phyloP scores from a whole-genome alignment of 2,797 vertebrate genomes.

The Pseudopleuronectes americanus region DNA sequence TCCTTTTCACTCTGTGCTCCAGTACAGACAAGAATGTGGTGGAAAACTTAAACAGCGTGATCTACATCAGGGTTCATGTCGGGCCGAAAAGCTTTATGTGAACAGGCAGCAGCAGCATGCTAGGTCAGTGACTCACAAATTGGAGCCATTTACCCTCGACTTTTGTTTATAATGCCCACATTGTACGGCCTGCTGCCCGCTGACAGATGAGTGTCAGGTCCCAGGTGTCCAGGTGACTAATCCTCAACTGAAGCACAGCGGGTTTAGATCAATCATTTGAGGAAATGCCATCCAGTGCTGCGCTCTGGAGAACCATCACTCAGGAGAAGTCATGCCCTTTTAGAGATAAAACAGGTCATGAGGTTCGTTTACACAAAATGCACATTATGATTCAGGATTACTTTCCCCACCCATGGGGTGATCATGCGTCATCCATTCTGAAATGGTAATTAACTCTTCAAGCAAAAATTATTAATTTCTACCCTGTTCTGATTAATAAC shows the following conservation, averaged over 20 bases:
- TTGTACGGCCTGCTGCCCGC: slow-evolving; percentile 24
- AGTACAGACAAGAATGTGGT: slow-evolving; percentile 51
- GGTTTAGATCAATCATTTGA: slow-evolving; percentile 38
- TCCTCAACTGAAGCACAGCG: slow-evolving; percentile 34
- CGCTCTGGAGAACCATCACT: background rate
- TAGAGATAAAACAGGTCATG: background rate
- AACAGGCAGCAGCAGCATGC: slow-evolving; percentile 31
- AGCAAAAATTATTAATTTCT: slow-evolving; percentile 58
- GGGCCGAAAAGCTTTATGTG: slow-evolving; percentile 33
- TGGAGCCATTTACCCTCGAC: slow-evolving; percentile 35
- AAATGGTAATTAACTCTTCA: slow-evolving; percentile 50
- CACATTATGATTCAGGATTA: slow-evolving; percentile 10
- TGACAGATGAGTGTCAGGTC: slow-evolving; percentile 51
- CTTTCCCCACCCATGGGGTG: slow-evolving; percentile 12
- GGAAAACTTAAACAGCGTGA: slow-evolving; percentile 71
- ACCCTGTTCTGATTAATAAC: slow-evolving; percentile 57
- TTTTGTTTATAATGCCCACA: slow-evolving; percentile 48
- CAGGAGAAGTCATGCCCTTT: background rate
- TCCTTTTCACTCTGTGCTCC: slow-evolving; percentile 22
- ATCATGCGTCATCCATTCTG: slow-evolving; percentile 37
- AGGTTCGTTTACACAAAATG: slow-evolving; percentile 7
- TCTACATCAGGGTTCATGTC: slow-evolving; percentile 59
- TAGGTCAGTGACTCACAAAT: slow-evolving; percentile 61
- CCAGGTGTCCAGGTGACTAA: slow-evolving; percentile 43
- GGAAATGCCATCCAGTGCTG: slow-evolving; percentile 6